phyloP scores from a whole-genome alignment of 2,888 invertebrate species.

The Apotomis capreana region DNA sequence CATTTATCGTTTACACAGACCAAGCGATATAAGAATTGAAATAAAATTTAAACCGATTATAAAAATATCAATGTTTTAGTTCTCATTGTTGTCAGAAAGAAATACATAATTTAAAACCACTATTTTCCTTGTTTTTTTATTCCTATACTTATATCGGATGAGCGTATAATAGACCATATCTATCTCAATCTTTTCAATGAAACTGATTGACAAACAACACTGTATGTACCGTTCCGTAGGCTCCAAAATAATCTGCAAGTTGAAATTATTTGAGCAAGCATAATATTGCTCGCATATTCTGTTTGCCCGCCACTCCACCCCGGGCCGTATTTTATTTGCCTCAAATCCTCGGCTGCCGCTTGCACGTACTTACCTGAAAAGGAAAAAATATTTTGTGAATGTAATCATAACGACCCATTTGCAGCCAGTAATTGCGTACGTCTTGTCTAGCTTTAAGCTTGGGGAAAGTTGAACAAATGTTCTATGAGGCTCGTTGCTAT shows the following conservation, averaged over 20 bases:
- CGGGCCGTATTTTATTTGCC: constrained; percentile 23
- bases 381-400: constrained; percentile 36
- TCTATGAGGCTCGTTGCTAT: background rate
- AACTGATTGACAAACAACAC: no score
- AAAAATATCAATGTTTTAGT: no score
- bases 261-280: constrained; percentile 24
- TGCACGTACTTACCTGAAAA: constrained; percentile 51
- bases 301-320: constrained; percentile 36
- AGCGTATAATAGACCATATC: no score
- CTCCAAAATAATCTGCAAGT: constrained; percentile 8
- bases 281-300: constrained; percentile 23
- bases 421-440: background rate
- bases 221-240: no score
- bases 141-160: no score
- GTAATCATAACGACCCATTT: constrained; percentile 12
- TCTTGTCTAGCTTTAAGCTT: background rate
- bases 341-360: constrained; percentile 18
- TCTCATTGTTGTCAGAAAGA: no score
- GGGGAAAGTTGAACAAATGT: background rate
- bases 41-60: no score
- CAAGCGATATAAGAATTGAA: no score
- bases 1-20: no score
- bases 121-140: no score
- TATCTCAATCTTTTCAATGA: no score
- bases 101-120: no score